Evolutionary conservation across 2,113 vertebrate species (phyloP), one percentile per base, ranked within the genome.

Genomic region (Dipodomys ordii): DNA sequence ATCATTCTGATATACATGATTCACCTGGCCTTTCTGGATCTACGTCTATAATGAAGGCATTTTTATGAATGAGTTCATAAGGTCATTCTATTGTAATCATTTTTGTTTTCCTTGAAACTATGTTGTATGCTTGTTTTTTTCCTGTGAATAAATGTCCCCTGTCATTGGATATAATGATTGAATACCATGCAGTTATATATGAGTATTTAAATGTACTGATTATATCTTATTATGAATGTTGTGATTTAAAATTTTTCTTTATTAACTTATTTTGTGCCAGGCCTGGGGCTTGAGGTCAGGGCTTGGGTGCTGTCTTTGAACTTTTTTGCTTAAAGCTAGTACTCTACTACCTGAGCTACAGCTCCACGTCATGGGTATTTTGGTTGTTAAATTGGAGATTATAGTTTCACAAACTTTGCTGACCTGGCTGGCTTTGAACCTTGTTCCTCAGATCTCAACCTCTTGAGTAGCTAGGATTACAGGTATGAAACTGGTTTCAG

Each of bases 51-150:
- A 87, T 67, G 30, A 5, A 77, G 60, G 19, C 2, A 44, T 82
- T 94, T 93, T 84, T 71, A 15, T 32, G 67, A 73, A 53, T 80
- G 20, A 30, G 13, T 18, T 87, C 5, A n/a, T 87, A 84, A 65
- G 53, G 5, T 78, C 39, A n/a, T 10, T 69, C 25, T 77, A 49
- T 88, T 39, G 2, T 71, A 83, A 68, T 86, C 20, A 64, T 44
- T 82, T 90, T 82, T 83, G 12, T 39, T 73, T 65, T 49, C 2
- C 91, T 32, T 83, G 64, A 93, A 91, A 90, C 87, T 44, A 64
- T 23, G 15, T 32, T 39, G 4, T 65, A 7, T 86, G 30, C 19
- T 93, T 12, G 67, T 88, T 57, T 74, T 85, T 44, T 46, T 62
- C 3, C 19, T 44, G 19, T 85, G 83, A 93, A 23, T 87, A 87